A percentile compares a stretch with the other conserved stretches of the same genome.
These are phyloP conservation scores for Limonius californicus DNA, from an alignment of 1,140 invertebrate species.

Conservation along the genomic window DNA sequence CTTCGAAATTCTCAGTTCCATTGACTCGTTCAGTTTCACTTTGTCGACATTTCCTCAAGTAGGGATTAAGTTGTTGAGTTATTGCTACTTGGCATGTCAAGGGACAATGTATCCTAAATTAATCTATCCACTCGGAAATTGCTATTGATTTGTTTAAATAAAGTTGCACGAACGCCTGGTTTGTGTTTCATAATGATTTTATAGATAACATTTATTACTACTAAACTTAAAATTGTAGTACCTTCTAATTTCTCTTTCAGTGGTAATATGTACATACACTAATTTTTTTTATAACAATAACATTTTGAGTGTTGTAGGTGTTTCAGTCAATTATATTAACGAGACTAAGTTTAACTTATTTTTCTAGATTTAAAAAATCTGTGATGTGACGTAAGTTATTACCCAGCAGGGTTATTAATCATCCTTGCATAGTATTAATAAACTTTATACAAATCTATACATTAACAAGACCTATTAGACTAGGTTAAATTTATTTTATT, in stretches of 20 bases:
- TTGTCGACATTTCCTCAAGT: conserved; percentile 1
- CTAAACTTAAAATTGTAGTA: conserved; percentile 1
- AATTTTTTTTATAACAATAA: neutral
- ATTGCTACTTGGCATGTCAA: neutral
- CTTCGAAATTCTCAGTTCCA: too few relatives aligned
- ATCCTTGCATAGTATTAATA: too few relatives aligned
- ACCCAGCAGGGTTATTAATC: too few relatives aligned
- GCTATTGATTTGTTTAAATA: conserved; percentile 9
- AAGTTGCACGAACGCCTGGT: neutral
- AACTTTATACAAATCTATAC: too few relatives aligned
- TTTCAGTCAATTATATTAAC: conserved; percentile 8
- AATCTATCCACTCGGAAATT: conserved; percentile 1
- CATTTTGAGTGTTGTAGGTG: neutral
- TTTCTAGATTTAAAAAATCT: too few relatives aligned
- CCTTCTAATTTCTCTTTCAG: neutral
- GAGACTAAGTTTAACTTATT: too few relatives aligned
- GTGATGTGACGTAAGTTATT: too few relatives aligned
- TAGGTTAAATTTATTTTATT: too few relatives aligned
- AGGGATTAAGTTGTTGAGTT: neutral
- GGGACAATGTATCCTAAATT: conserved; percentile 5
- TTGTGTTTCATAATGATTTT: neutral
- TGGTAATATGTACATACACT: conserved; percentile 1
- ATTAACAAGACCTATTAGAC: too few relatives aligned
- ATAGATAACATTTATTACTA: conserved; percentile 6
- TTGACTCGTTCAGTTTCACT: neutral